Percentiles rank a stretch among this genome's conserved stretches.
Evolutionary conservation across 2,113 vertebrate genomes (phyloP).

Genomic region (Thamnophis sirtalis): DNA sequence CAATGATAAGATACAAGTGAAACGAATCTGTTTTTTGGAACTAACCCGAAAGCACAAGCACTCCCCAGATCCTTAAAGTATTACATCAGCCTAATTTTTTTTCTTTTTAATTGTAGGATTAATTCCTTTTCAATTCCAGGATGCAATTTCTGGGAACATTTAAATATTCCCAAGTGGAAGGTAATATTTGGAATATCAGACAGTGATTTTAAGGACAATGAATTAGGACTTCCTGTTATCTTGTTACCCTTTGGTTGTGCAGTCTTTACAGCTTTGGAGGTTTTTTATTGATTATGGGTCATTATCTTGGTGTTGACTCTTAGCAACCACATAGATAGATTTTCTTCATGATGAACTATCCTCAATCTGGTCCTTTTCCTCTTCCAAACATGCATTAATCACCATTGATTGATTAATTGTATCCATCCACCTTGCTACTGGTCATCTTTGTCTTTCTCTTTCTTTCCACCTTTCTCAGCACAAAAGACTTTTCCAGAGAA

Average conservation of each 20-base stretch:
- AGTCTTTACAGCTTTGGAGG: neutral
- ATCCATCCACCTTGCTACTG: neutral
- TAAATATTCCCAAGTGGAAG: neutral
- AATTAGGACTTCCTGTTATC: neutral
- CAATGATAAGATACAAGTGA: neutral
- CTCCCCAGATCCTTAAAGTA: neutral
- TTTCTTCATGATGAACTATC: neutral
- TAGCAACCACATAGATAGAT: neutral
- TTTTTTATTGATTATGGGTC: neutral
- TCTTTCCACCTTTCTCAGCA: neutral
- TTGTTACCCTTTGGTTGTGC: neutral
- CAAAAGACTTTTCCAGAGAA: neutral
- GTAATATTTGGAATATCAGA: neutral
- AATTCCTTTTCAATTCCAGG: neutral
- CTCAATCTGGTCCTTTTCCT: neutral
- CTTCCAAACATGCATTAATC: neutral
- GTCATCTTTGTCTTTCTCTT: neutral
- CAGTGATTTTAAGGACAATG: neutral
- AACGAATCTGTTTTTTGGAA: neutral
- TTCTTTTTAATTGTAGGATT: neutral
- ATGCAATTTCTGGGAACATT: neutral
- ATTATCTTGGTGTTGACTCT: neutral
- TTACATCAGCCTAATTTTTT: neutral
- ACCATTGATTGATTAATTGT: neutral
- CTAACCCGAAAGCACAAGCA: neutral